These are phyloP conservation scores for Heptranchias perlo DNA, from an alignment of 2,113 vertebrate genomes.

Conservation along the genomic window DNA sequence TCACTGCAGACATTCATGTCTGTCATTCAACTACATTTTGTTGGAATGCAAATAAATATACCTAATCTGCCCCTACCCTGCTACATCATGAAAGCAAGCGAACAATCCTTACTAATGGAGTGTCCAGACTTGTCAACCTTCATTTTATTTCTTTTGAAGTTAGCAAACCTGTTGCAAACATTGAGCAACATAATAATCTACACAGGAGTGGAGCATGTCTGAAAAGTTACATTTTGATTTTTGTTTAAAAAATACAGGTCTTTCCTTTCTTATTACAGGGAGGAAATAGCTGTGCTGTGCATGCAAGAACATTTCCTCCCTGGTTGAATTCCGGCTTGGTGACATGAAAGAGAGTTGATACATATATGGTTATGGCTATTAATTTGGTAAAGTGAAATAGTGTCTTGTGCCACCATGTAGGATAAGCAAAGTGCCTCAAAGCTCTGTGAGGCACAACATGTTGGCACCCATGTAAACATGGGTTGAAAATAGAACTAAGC, in stretches of 20 bases:
- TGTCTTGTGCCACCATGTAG: neutral
- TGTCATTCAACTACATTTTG: neutral
- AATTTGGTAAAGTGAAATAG: neutral
- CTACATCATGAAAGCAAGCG: neutral
- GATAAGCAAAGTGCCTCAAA: neutral
- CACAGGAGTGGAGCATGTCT: neutral
- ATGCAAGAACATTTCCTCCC: neutral
- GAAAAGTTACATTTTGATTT: neutral
- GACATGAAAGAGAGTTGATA: neutral
- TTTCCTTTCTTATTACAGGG: neutral
- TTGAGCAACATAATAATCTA: neutral
- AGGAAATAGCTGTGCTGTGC: neutral
- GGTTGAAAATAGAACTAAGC: neutral
- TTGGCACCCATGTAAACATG: neutral
- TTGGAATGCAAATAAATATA: neutral
- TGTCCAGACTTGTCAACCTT: neutral
- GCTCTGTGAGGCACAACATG: neutral
- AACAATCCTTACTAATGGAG: neutral
- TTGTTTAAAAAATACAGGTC: neutral
- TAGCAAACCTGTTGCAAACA: neutral
- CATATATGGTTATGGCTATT: neutral
- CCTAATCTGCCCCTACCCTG: neutral
- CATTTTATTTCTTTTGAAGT: neutral
- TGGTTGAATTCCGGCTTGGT: neutral
- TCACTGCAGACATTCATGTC: neutral